Base-by-base conservation (phyloP, 1,140 invertebrate species). In the Arion vulgaris region DNA sequence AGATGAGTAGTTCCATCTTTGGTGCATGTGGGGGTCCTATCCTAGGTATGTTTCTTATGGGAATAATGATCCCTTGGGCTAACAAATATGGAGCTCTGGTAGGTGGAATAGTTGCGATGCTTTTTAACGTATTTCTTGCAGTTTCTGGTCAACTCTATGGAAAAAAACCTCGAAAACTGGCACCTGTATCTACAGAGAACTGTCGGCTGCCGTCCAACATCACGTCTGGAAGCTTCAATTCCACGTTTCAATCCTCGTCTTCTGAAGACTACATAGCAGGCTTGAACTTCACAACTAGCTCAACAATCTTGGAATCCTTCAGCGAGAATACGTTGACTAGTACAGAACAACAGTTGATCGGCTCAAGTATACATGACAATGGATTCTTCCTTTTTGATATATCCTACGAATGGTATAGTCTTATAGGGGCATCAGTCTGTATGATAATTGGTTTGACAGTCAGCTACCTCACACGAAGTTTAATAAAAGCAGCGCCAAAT, bases 1-100 rank as follows among this genome's bases (percentile, higher is more conserved):
- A 95, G 95, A 87, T 82, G 94, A 36, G 91, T 95, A 17, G 94
- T 94, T 17, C 96, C 96, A 0, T 90, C 97, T 13, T 94, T 96
- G 0, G 96, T 97, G 9, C 94, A 98, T 83, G 97, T 98, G 89
- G 96, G 97, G 0, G 95, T n/a, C 57, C 76, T 23, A 36, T 79
- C 17, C 17, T 79, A 28, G 76, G 76, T 19, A 53, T 79, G 51
- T 79, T 79, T 41, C 96, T 2, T 96, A 96, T 57, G 95, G 97
- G 68, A 96, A 96, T 85, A 95, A 95, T 86, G 96, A 95, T 1
- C 95, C 96, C 0, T 92, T 98, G 0, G 96, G 95, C 94, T 95
- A 90, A 81, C 41, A 53, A 69, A 32, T 74, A 82, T 36, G 69
- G 68, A 0, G 51, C 51, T 28, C 15, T 74, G 26, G 32, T 45